A percentile compares a stretch with the other conserved stretches of the same genome.
phyloP scores from a whole-genome alignment of 1,140 invertebrate genomes.

The Lepidurus packardi region DNA sequence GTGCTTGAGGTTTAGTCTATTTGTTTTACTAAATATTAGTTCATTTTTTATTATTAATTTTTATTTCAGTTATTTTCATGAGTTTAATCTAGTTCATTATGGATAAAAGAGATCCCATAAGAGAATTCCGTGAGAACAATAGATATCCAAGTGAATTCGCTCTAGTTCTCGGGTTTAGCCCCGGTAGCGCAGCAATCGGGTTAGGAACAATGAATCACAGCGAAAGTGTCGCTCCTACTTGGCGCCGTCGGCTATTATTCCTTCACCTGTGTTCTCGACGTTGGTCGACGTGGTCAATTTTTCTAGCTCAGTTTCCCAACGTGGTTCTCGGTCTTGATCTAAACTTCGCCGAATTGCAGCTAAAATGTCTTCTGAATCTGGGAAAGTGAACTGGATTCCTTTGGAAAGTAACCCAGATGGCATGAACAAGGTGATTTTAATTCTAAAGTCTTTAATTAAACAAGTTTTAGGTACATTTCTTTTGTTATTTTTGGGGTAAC shows the following conservation, averaged over 20 bases:
- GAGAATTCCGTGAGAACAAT: no score
- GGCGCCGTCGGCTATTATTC: neutral
- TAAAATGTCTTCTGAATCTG: neutral
- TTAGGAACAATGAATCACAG: neutral
- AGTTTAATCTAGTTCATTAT: no score
- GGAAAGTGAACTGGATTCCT: constrained; percentile 24
- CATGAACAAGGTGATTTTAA: constrained; percentile 23
- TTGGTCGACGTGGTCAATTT: neutral
- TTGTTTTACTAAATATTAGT: no score
- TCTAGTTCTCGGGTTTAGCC: neutral
- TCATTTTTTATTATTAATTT: no score
- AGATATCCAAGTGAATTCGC: neutral
- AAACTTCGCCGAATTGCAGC: neutral
- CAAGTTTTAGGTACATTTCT: neutral
- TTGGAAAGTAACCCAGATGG: constrained; percentile 28
- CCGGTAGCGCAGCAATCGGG: neutral
- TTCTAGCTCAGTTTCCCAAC: neutral
- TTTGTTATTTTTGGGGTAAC: neutral
- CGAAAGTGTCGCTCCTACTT: neutral
- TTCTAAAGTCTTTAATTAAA: neutral
- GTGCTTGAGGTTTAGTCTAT: no score
- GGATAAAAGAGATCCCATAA: no score
- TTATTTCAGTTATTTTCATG: no score
- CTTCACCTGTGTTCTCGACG: neutral
- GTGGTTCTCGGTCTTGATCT: neutral